These are phyloP conservation scores for Drosophila malerkotliana DNA, from an alignment of 1,140 invertebrate genomes.

Conservation along the genomic window DNA sequence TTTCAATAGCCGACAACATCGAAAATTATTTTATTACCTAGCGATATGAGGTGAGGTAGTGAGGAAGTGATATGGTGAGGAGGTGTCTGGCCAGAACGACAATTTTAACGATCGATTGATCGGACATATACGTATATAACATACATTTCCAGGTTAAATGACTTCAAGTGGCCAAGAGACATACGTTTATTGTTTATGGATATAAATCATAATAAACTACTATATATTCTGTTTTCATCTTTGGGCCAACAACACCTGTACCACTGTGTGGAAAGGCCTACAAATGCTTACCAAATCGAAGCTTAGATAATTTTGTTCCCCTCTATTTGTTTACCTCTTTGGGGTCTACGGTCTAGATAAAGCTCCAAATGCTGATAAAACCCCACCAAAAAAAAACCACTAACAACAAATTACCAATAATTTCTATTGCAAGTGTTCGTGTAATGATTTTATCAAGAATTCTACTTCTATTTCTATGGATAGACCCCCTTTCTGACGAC, in stretches of 20 bases:
- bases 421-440: slow-evolving; percentile 43
- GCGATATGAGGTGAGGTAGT: slow-evolving; percentile 18
- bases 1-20: slow-evolving; percentile 53
- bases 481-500: slow-evolving; percentile 10
- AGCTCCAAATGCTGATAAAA: slow-evolving; percentile 51
- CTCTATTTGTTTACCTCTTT: slow-evolving; percentile 72
- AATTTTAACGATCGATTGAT: slow-evolving; percentile 38
- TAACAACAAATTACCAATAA: slow-evolving; percentile 46
- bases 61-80: background rate
- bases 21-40: slow-evolving; percentile 65
- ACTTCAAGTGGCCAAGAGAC: slow-evolving; percentile 15
- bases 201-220: slow-evolving; percentile 14
- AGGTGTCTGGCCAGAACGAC: slow-evolving; percentile 29
- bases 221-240: background rate
- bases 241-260: background rate
- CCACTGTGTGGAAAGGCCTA: slow-evolving; percentile 46
- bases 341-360: slow-evolving; percentile 74
- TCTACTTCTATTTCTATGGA: slow-evolving; percentile 21
- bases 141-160: slow-evolving; percentile 1
- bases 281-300: slow-evolving; percentile 66
- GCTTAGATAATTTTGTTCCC: slow-evolving; percentile 65
- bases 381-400: slow-evolving; percentile 3
- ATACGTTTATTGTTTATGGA: slow-evolving; percentile 7
- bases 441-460: slow-evolving; percentile 44
- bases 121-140: background rate